Base-by-base conservation (phyloP, 2,888 invertebrate species). In the Hydrotaea diabolus region DNA sequence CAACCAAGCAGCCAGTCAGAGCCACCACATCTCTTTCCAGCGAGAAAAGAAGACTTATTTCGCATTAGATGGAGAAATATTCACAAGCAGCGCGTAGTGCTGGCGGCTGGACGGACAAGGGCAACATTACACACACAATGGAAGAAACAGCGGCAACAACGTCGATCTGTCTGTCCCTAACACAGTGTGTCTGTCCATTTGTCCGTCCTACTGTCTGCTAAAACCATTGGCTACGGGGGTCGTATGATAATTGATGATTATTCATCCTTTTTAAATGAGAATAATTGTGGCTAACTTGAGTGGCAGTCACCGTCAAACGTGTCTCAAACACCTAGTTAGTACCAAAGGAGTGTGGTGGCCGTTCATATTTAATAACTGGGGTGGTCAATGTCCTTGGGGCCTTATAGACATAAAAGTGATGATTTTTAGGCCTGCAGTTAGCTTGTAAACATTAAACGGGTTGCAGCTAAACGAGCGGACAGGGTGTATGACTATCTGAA, bases 21-120 rank as follows among this genome's bases (percentile, higher is more conserved):
- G 80, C 71, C 76, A 31, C 31, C 31, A 31, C 39, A 13, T 8
- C 39, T 8, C 9, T 7, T 11, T 39, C 39, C 39, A 31, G 7
- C 31, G 31, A 77, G 80, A 76, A 75, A 81, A 23, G 49, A 79
- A 76, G 74, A 77, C 69, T 84, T 80, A 76, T 86, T 84, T 78
- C 55, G 39, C 43, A n/a, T 55, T 39, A 59, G 39, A 46, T 46
- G 72, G 31, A 62, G 59, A 26, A 59, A 26, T 59, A 23, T 59
- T 59, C 26, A 59, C 5, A 21, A 39, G 39, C 36, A 43, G n/a
- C 36, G 43, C 43, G 36, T 76, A 43, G 53, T 79, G 76, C 7
- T 31, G 77, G 82, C 64, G 77, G 75, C 72, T 19, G 23, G 55
- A 55, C 55, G 17, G 66, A 73, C 57, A 31, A 31, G 7, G 53